Percentiles rank a stretch among this genome's conserved stretches.
Conservation (phyloP, 2,113 vertebrate genomes). For the Pandion haliaetus region DNA sequence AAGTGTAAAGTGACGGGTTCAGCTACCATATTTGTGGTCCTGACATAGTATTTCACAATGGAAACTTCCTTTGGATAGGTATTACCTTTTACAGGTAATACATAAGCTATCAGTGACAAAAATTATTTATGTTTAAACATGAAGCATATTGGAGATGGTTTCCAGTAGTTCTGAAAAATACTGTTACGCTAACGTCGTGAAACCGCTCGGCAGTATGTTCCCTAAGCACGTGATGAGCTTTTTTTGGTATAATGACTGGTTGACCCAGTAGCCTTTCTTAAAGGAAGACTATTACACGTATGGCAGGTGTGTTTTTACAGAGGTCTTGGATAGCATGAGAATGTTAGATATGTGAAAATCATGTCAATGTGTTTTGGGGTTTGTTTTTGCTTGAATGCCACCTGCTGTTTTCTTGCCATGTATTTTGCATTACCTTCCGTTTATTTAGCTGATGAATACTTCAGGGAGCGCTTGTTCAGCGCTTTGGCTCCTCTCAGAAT, state of each 20-base stretch:
- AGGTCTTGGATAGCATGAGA: not conserved
- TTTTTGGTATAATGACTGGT: not conserved
- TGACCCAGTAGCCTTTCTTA: not conserved
- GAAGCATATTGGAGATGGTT: not conserved
- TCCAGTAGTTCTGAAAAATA: not conserved
- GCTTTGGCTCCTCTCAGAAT: not conserved
- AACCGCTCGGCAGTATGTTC: not conserved
- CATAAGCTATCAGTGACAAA: not conserved
- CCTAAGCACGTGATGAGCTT: not conserved
- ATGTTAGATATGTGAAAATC: not conserved
- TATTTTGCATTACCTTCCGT: not conserved
- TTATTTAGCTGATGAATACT: not conserved
- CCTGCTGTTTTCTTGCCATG: not conserved
- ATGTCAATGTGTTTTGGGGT: not conserved
- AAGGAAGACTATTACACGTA: not conserved
- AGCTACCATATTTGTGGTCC: not conserved
- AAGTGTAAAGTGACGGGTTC: not conserved
- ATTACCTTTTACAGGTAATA: not conserved
- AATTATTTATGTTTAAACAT: not conserved
- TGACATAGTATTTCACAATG: not conserved
- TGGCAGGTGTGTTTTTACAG: not conserved
- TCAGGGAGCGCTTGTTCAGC: not conserved
- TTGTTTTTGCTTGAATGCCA: not conserved
- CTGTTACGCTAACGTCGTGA: not conserved
- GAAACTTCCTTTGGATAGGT: not conserved